Evolutionary conservation across 2,888 invertebrate species (phyloP), one percentile per base, ranked within the genome.

Genomic region (Ferrisia virgata): DNA sequence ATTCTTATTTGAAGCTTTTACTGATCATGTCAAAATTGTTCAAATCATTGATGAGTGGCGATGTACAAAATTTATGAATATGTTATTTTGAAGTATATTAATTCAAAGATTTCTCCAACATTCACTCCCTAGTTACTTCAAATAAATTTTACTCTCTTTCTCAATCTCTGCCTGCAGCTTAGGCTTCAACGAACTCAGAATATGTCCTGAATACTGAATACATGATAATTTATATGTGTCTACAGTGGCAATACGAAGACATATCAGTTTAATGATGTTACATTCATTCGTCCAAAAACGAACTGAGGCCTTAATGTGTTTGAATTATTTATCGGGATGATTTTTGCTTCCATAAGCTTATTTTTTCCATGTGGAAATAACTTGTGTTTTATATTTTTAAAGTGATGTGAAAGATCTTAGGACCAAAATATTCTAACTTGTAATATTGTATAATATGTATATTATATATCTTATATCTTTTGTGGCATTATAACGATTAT

Each of bases 321-420:
- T 47, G 1, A 47, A 53, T 22, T 8, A 11, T 9, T 11, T 40
- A 11, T 40, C 22, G 53, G 6, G 8, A 22, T 53, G 53, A n/a
- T 47, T 36, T 58, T 11, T 25, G 64, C 64, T 28, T 28, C 64
- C 64, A 31, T 64, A 64, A 28, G 28, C 15, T 36, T n/a, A 18
- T 76, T 36, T 31, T 31, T 25, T 33, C 3, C 25, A 31, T 69
- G 15, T 15, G 69, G 31, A 69, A 69, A n/a, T 31, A 31, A 64
- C 9, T 31, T 72, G 15, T 33, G 36, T 25, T 33, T 15, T 76
- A 18, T 18, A 18, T 76, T 36, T 76, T 53, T 53, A 53, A 76
- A 76, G 53, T 76, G 36, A 28, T 36, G n/a, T 76, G n/a, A 36
- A 15, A 36, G 72, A 76, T 76, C 33, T 76, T 76, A 76, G 72